Base-by-base conservation (phyloP, 2,888 invertebrate genomes). In the Muscina levida region DNA sequence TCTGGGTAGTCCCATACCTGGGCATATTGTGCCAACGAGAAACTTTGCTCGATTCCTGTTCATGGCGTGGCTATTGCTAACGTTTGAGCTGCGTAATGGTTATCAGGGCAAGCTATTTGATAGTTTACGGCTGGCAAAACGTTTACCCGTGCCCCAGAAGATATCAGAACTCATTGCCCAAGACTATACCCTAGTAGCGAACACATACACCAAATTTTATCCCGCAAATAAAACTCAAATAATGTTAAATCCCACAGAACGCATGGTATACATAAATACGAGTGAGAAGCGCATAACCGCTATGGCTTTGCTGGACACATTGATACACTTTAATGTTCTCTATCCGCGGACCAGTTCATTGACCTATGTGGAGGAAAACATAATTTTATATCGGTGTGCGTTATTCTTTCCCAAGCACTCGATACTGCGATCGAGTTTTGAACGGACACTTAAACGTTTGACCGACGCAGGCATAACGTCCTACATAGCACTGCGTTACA, bases 31-130 rank as follows among this genome's bases (percentile, higher is more conserved):
- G 26, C 87, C 88, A 0, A 72, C 71, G 3, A 62, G 77, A 0
- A 84, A 83, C 3, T 85, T 86, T 15, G 79, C 87, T 0, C 86
- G 89, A 0, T 85, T 85, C 19, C 48, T 88, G 13, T 56, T 89
- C 2, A 79, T 85, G 65, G 62, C 82, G 2, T 89, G 88, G 89
- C 53, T 89, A 6, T 37, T 87, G 0, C 74, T 84, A 1, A 84
- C 86, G 0, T 62, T 89, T 2, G 83, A 88, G 5, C 53, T 89
- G 53, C 87, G 89, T 1, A 86, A 84, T 37, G 86, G 87, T 26
- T 89, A 89, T 65, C 89, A 89, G 75, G 88, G 87, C 0, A 87
- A 88, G 11, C 48, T 88, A 22, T 88, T 86, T 59, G 86, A 88
- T 19, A 84, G 87, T n/a, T 78, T 88, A 46, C 86, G 88, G 8